Conservation (phyloP, 2,113 vertebrate genomes). For the Barnardius zonarius region DNA sequence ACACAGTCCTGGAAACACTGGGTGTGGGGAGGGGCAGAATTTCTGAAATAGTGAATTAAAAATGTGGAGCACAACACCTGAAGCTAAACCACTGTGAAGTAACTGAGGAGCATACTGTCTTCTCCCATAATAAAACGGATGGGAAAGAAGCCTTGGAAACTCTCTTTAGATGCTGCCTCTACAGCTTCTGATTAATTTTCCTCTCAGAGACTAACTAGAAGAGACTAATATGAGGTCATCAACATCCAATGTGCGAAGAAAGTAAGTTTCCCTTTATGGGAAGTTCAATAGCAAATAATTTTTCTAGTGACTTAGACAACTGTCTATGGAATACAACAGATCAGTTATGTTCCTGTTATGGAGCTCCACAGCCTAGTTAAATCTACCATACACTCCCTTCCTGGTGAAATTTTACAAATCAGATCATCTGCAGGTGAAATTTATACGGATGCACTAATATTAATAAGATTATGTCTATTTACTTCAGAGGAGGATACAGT, state of each 20-base stretch:
- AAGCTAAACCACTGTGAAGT: not conserved
- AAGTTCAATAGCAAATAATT: slow-evolving; percentile 38
- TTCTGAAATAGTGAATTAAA: not conserved
- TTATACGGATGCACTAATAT: fast-evolving
- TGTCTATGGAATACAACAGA: not conserved
- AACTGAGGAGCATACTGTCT: not conserved
- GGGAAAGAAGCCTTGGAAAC: not conserved
- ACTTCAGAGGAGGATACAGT: not conserved
- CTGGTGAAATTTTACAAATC: not conserved
- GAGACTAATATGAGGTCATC: slow-evolving; percentile 2
- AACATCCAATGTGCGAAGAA: not conserved
- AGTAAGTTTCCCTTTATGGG: slow-evolving; percentile 12
- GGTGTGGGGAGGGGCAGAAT: not conserved
- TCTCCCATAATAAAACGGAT: not conserved
- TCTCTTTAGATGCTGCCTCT: not conserved
- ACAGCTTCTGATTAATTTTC: not conserved
- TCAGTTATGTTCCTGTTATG: not conserved
- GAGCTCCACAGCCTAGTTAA: not conserved
- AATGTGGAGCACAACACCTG: not conserved
- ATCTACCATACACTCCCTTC: not conserved
- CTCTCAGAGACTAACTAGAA: not conserved
- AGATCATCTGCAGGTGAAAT: not conserved
- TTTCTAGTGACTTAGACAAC: slow-evolving; percentile 28
- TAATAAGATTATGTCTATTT: not conserved
- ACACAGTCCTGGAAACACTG: not conserved